Evolutionary conservation across 2,113 vertebrate genomes (phyloP).

Genomic region (Rhynchomys soricoides): DNA sequence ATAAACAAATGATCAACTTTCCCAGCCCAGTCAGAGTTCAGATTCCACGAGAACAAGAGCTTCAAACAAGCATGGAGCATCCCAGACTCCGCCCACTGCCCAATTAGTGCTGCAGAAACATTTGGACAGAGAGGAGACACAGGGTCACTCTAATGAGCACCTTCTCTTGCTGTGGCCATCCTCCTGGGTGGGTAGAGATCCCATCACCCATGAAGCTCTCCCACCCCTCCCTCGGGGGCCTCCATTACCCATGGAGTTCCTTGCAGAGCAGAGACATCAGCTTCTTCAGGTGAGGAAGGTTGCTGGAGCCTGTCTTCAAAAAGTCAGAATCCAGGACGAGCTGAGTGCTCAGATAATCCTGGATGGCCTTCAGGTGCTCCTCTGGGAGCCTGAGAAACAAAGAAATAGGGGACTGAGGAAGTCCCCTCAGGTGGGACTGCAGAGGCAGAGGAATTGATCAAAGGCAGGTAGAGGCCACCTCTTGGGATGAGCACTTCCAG

Average conservation of each 20-base stretch:
- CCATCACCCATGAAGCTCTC: fast-evolving
- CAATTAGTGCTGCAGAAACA: not conserved
- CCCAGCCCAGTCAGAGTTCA: not conserved
- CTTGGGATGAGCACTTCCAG: not conserved
- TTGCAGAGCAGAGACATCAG: constrained; percentile 91
- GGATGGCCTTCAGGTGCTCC: constrained; percentile 93
- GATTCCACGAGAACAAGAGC: constrained; percentile 19
- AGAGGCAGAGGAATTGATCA: not conserved
- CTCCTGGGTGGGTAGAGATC: not conserved
- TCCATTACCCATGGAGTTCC: constrained; percentile 92
- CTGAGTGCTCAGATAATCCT: constrained; percentile 92
- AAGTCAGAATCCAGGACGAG: constrained; percentile 91
- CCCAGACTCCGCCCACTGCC: not conserved
- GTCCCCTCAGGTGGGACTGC: not conserved
- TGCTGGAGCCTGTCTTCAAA: constrained; percentile 89
- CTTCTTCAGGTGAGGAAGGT: constrained; percentile 93
- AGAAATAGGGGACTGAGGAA: not conserved
- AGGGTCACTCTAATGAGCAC: not conserved
- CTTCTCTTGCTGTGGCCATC: not conserved
- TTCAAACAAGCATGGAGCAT: not conserved
- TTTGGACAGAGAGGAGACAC: not conserved
- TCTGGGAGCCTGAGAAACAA: constrained; percentile 88
- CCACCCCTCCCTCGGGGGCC: not conserved
- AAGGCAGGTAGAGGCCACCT: not conserved
- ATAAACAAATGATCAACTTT: not conserved